These are phyloP conservation scores for Neoaliturus tenellus DNA, from an alignment of 2,888 invertebrate species.

Conservation along the genomic window DNA sequence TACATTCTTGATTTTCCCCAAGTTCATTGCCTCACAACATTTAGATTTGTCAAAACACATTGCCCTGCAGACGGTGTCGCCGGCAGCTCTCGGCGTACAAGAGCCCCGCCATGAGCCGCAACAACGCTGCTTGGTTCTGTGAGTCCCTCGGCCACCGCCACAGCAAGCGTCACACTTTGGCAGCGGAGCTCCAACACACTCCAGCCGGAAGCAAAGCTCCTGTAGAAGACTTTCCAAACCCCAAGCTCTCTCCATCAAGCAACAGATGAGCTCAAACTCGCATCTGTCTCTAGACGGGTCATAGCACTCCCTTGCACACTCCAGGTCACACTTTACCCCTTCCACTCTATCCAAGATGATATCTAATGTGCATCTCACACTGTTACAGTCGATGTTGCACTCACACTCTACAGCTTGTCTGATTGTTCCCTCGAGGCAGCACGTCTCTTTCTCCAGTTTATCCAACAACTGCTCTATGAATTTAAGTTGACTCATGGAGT, in stretches of 20 bases:
- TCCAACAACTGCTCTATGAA: slow-evolving; percentile 2
- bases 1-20: neutral
- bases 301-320: neutral
- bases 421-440: slow-evolving; percentile 14
- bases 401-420: neutral
- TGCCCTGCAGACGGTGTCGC: neutral
- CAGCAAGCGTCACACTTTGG: neutral
- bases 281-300: slow-evolving; percentile 19
- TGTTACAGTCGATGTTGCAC: neutral
- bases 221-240: neutral
- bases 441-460: neutral
- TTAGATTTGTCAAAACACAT: neutral
- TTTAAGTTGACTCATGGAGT: slow-evolving; percentile 14
- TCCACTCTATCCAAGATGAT: slow-evolving; percentile 4
- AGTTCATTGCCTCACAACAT: neutral
- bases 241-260: neutral
- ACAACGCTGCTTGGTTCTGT: neutral
- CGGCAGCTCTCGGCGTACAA: too few relatives aligned
- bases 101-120: neutral
- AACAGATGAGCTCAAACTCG: slow-evolving; percentile 19
- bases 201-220: neutral
- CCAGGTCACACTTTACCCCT: neutral
- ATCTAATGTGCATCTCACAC: neutral
- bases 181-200: neutral
- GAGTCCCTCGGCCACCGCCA: neutral